These are phyloP conservation scores for Pterocles orientalis DNA, from an alignment of 2,113 vertebrate species.

Conservation along the genomic window DNA sequence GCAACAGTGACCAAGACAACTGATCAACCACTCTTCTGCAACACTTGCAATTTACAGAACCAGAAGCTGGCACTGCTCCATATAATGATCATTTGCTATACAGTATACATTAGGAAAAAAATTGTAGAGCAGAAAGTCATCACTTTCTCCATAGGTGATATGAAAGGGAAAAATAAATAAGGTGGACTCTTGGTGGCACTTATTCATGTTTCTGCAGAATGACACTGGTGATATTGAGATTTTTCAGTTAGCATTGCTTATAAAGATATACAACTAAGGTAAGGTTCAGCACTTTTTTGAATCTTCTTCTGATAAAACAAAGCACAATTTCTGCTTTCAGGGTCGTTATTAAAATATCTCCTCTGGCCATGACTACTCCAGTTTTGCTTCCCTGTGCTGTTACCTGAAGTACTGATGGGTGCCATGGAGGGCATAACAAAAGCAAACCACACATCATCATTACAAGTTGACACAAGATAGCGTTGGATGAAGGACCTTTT, in stretches of 20 bases:
- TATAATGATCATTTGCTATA: neutral
- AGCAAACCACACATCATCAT: neutral
- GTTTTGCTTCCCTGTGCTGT: neutral
- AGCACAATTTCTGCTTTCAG: neutral
- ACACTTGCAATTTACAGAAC: constrained; percentile 32
- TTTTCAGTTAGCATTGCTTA: neutral
- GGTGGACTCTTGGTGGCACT: constrained; percentile 1
- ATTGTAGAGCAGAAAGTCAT: neutral
- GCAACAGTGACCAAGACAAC: constrained; percentile 32
- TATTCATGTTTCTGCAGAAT: neutral
- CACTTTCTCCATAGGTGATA: neutral
- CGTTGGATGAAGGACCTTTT: neutral
- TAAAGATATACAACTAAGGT: neutral
- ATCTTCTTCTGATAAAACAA: neutral
- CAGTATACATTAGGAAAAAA: neutral
- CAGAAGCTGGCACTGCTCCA: neutral
- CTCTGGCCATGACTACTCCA: neutral
- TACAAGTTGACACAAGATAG: constrained; percentile 15
- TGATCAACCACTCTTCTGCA: constrained; percentile 13
- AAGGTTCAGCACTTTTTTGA: neutral
- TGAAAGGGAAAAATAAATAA: constrained; percentile 34
- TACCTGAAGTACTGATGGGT: neutral
- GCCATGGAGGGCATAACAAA: neutral
- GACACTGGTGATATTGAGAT: neutral
- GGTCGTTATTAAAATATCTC: constrained; percentile 16